A percentile compares a stretch with the other conserved stretches of the same genome.
Evolutionary conservation across 2,113 vertebrate genomes (phyloP).

Genomic region (Anser cygnoides): DNA sequence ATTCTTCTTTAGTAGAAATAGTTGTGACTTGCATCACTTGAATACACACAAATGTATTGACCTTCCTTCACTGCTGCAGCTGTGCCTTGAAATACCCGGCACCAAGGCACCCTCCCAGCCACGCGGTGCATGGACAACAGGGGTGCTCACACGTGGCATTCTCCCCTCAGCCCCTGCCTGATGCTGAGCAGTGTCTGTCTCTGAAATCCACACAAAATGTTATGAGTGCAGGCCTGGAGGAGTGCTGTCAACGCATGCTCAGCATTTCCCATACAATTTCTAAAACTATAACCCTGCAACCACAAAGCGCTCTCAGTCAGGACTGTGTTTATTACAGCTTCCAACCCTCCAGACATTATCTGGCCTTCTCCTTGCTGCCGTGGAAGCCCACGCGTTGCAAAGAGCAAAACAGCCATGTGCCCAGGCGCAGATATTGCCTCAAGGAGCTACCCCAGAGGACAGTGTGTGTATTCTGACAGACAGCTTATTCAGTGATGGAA

Average conservation of each 20-base stretch:
- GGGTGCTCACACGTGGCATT: too few species aligned
- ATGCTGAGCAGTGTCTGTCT: not conserved
- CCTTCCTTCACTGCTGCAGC: not conserved
- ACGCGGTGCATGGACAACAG: too few species aligned
- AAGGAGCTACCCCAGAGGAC: not conserved
- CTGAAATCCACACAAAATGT: too few species aligned
- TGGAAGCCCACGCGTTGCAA: accelerated
- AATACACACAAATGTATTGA: not conserved
- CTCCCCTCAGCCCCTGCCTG: too few species aligned
- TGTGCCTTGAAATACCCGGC: not conserved
- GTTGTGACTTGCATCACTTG: not conserved
- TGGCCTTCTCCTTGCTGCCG: not conserved
- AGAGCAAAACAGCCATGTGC: accelerated
- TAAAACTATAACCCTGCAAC: too few species aligned
- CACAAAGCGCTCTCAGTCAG: not conserved
- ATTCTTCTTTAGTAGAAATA: not conserved
- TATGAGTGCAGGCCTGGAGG: too few species aligned
- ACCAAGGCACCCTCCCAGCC: not conserved
- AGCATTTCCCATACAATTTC: not conserved
- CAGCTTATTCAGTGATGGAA: not conserved
- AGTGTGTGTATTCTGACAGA: not conserved
- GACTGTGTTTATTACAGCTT: not conserved
- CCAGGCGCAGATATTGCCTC: not conserved
- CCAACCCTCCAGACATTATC: not conserved
- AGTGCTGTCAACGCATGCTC: too few species aligned